Conservation (phyloP, 2,113 vertebrate genomes). For the Gobio gobio region DNA sequence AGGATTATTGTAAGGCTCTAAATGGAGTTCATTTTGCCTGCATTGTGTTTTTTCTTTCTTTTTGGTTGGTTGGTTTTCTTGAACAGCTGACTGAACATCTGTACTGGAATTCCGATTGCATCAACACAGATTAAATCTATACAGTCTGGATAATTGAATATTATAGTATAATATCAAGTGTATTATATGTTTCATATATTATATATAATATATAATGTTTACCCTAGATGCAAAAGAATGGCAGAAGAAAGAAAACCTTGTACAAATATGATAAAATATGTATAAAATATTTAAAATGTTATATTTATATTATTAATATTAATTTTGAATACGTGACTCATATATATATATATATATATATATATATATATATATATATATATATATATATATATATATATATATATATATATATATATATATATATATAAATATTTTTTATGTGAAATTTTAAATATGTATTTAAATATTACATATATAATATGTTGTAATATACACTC, state of each 20-base stretch:
- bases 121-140: not conserved
- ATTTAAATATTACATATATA: too few species aligned
- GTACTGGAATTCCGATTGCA: conserved; percentile 16
- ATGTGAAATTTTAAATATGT: too few species aligned
- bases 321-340: too few species aligned
- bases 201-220: not conserved
- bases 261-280: too few species aligned
- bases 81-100: conserved; percentile 77
- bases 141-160: not conserved
- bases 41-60: conserved; percentile 70
- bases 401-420: too few species aligned
- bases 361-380: not conserved
- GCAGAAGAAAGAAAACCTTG: not conserved
- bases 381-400: not conserved
- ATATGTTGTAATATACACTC: too few species aligned
- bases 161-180: not conserved
- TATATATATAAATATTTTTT: not conserved
- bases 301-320: too few species aligned
- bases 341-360: too few species aligned
- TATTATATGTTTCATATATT: not conserved
- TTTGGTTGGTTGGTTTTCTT: conserved; percentile 62
- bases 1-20: conserved; percentile 79
- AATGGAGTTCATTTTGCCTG: conserved; percentile 73
- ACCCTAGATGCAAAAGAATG: too few species aligned
- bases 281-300: too few species aligned